phyloP scores from a whole-genome alignment of 2,888 invertebrate species.

The Carcina quercana region DNA sequence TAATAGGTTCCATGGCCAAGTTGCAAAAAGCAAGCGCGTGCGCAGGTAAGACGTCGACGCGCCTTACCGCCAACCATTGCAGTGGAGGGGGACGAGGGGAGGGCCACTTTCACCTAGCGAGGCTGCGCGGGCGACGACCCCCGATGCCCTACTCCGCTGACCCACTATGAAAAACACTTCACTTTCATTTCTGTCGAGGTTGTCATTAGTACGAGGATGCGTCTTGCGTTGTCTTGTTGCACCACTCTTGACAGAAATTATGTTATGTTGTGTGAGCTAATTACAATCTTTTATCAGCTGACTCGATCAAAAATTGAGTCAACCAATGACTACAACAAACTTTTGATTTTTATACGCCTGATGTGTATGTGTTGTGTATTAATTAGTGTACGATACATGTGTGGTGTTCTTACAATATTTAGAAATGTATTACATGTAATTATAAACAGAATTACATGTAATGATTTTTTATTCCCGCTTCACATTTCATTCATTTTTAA shows the following conservation, averaged over 20 bases:
- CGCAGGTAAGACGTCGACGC: conserved; percentile 51
- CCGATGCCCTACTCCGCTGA: conserved; percentile 69
- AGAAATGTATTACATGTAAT: too few relatives aligned
- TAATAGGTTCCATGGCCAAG: conserved; percentile 71
- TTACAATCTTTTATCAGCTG: not conserved
- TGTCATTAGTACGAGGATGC: conserved; percentile 62
- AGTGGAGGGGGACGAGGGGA: conserved; percentile 39
- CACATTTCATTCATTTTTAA: too few relatives aligned
- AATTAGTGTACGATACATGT: too few relatives aligned
- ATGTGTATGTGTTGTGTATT: conserved; percentile 20
- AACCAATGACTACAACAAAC: not conserved
- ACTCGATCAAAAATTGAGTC: not conserved
- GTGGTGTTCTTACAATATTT: too few relatives aligned
- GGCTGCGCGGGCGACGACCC: conserved; percentile 73
- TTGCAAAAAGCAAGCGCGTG: conserved; percentile 71
- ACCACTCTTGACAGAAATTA: conserved; percentile 37
- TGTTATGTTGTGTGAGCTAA: conserved; percentile 8
- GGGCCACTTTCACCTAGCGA: conserved; percentile 69
- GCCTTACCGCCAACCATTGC: conserved; percentile 44
- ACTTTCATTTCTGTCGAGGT: conserved; percentile 66
- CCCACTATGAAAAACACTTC: conserved; percentile 65
- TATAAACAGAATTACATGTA: too few relatives aligned
- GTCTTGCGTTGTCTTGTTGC: conserved; percentile 45
- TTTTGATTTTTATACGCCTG: too few relatives aligned
- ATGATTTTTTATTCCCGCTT: too few relatives aligned